Base-by-base conservation (phyloP, 1,140 invertebrate genomes). In the Dreissena rostriformis region DNA sequence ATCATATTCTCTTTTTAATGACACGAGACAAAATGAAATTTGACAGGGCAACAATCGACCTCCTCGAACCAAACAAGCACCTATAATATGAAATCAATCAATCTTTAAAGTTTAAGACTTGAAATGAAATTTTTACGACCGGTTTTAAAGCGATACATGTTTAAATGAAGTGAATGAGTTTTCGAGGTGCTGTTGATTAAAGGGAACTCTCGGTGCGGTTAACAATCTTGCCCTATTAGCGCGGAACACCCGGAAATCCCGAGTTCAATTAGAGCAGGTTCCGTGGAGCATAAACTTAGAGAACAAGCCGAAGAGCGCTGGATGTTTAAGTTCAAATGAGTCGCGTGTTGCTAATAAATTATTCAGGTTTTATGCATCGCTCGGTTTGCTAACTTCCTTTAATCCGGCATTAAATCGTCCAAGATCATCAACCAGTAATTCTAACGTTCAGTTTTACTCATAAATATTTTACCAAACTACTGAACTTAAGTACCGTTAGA, bases 211-310 rank as follows among this genome's bases (percentile, higher is more conserved):
- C 17, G 57, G 57, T 19, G 17, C 57, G 57, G 22, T 61, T 61
- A 61, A 61, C 57, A 61, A 61, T 6, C 22, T 61, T 6, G 57
- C 17, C 17, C 57, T 61, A 24, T 61, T 61, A 61, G 22, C 57
- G 22, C 22, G 57, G 57, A 24, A 61, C 57, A 61, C 57, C 57
- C 57, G 57, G 57, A 24, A 61, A 61, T 5, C 17, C 17, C 57
- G 22, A 61, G 57, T 61, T 61, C 57, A 61, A 61, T 61, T 61
- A 61, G 57, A 61, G 57, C 57, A 61, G 22, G 12, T 61, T 61
- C 4, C 22, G 12, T 11, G 17, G 57, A 61, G 57, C 57, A 24
- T n/a, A 61, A 61, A 61, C 2, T 5, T 61, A 19, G 39, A 39
- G 39, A 39, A 39, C 39, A 5, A 5, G 39, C 39, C 8, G 39